Evolutionary conservation across 2,888 invertebrate genomes (phyloP).

Genomic region (Hedychridium roseum): DNA sequence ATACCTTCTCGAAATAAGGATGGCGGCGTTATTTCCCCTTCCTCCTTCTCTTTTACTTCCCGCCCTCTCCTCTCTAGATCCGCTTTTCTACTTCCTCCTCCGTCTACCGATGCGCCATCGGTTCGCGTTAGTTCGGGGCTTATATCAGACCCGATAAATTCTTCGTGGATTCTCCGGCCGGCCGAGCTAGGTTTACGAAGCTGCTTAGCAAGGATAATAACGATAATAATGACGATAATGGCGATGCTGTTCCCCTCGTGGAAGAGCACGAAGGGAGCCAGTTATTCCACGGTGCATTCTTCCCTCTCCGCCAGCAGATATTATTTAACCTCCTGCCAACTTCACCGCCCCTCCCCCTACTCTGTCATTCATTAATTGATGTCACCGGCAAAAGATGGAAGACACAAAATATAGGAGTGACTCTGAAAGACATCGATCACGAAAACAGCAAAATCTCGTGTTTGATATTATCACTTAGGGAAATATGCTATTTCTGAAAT

Average conservation of each 20-base stretch:
- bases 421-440: no score
- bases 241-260: slow-evolving; percentile 9
- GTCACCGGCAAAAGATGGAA: no score
- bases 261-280: slow-evolving; percentile 6
- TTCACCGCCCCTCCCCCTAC: slow-evolving; percentile 6
- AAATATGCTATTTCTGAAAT: no score
- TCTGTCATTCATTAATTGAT: neutral
- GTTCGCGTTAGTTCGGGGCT: no score
- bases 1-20: slow-evolving; percentile 37
- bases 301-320: slow-evolving; percentile 29
- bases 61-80: slow-evolving; percentile 6
- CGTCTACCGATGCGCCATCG: no score
- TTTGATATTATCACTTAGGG: no score
- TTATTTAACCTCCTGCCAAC: slow-evolving; percentile 28
- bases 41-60: slow-evolving; percentile 20
- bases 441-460: no score
- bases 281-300: slow-evolving; percentile 34
- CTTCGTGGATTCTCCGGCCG: slow-evolving; percentile 32
- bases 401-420: no score
- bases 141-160: slow-evolving; percentile 40
- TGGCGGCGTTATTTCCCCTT: slow-evolving; percentile 34
- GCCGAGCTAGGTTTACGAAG: slow-evolving; percentile 13
- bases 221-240: slow-evolving; percentile 42
- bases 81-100: slow-evolving; percentile 1
- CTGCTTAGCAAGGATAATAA: slow-evolving; percentile 37